Evolutionary conservation across 2,888 invertebrate species (phyloP), one percentile per base, ranked within the genome.

Genomic region (Bombyx huttoni): DNA sequence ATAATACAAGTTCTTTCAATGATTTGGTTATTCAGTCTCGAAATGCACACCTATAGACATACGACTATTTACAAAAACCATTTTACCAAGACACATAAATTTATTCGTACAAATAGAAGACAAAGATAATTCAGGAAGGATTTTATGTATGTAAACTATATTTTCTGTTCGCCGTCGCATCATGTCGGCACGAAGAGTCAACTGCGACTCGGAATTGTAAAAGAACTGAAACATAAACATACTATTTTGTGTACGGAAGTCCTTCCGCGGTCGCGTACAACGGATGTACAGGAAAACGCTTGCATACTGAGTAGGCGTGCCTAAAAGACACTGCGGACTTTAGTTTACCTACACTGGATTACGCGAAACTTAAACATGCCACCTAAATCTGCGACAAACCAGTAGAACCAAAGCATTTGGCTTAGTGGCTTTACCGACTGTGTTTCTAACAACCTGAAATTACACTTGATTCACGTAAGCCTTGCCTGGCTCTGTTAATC

Each of bases 251-350:
- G 79, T 82, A 81, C 82, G 81, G 83, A 83, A 80, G 80, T 85
- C 80, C 80, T 85, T 78, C 81, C 79, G 81, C 75, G 84, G 81
- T 79, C 82, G 83, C 78, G 76, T 81, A 82, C 79, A 84, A 81
- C 84, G 87, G 85, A 86, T 87, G 80, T 85, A 75, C 78, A 82
- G 84, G 80, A 81, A 85, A 83, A 82, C 82, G 82, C 83, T 83
- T 84, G 88, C 88, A 88, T 88, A 85, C 86, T 84, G 84, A 88
- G 81, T 81, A 86, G 84, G 78, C 85, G 83, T 81, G 79, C 86
- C 84, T 86, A 85, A 86, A 87, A 88, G 86, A 87, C 82, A 87
- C 81, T 85, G 84, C 84, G 80, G 87, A 81, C 80, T 86, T 81
- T 80, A 78, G 77, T 78, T 80, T 77, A 83, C 81, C 77, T 81